Evolutionary conservation across 2,113 vertebrate genomes (phyloP).

Genomic region (Gorsachius goisagi): DNA sequence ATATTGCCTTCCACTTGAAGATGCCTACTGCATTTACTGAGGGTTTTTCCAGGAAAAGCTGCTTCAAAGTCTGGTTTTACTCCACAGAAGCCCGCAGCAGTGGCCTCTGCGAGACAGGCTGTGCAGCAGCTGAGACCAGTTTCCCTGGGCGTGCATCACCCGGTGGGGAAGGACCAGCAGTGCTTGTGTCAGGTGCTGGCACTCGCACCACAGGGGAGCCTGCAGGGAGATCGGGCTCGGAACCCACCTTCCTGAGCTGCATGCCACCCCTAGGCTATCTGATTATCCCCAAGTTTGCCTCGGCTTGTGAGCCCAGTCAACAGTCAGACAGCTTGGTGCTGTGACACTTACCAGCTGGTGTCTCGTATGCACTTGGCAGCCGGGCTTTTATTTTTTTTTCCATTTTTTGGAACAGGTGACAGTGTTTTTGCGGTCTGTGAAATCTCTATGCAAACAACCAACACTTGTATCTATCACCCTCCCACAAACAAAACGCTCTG

Average conservation of each 20-base stretch:
- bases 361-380: constrained; percentile 32
- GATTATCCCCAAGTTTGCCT: not conserved
- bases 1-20: not conserved
- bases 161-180: not conserved
- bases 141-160: not conserved
- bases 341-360: constrained; percentile 34
- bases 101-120: not conserved
- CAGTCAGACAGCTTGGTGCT: not conserved
- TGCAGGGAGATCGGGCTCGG: not conserved
- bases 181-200: not conserved
- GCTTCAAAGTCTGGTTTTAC: not conserved
- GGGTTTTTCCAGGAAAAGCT: not conserved
- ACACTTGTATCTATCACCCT: not conserved
- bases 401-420: constrained; percentile 15
- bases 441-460: not conserved
- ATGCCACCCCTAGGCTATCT: not conserved
- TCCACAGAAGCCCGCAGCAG: not conserved
- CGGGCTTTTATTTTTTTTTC: not conserved
- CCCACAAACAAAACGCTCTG: not conserved
- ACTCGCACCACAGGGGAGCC: not conserved
- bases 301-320: not conserved
- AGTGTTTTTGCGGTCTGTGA: not conserved
- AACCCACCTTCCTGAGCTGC: not conserved
- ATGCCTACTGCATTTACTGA: not conserved
- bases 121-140: not conserved